Evolutionary conservation across 2,797 vertebrate species (phyloP), one percentile per base, ranked within the genome.

Genomic region (Helarctos malayanus): DNA sequence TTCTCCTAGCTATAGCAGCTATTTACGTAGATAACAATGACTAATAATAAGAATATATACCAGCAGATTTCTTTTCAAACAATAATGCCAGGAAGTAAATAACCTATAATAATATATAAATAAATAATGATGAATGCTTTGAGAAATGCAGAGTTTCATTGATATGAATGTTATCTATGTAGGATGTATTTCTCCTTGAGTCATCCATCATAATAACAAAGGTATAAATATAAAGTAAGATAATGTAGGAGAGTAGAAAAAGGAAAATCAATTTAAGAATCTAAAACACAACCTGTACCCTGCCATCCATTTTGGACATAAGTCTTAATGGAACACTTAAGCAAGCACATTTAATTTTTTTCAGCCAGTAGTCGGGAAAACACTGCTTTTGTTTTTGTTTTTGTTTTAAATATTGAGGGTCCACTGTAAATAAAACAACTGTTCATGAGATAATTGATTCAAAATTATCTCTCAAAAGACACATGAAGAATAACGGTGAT

Each of bases 221-320:
- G 54, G 29, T n/a, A 29, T 29, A 38, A 96, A 94, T 35, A 57
- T 19, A 85, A 63, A 78, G 54, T 2, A 38, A 87, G 49, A 84
- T 45, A 65, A 94, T 35, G 45, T 9, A 80, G 18, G n/a, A 80
- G 5, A 75, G 7, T 18, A 54, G 19, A 75, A 29, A 41, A 83
- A 27, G 32, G 6, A 59, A 94, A 94, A 79, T 95, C 79, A 96
- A 56, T 68, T 29, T 49, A 93, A 57, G 41, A 45, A 49, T 59
- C 23, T 52, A 68, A 94, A 94, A 73, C 29, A 29, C 14, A 79
- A 11, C 29, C 54, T 86, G 59, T 68, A 1, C 7, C 2, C 19
- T 0, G 13, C 35, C 18, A 41, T 87, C 57, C n/a, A n/a, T 61
- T 89, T 47, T 87, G 21, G 38, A 80, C 57, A 83, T 23, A 47